These are phyloP conservation scores for Cryptus armator DNA, from an alignment of 2,888 invertebrate species.

Conservation along the genomic window DNA sequence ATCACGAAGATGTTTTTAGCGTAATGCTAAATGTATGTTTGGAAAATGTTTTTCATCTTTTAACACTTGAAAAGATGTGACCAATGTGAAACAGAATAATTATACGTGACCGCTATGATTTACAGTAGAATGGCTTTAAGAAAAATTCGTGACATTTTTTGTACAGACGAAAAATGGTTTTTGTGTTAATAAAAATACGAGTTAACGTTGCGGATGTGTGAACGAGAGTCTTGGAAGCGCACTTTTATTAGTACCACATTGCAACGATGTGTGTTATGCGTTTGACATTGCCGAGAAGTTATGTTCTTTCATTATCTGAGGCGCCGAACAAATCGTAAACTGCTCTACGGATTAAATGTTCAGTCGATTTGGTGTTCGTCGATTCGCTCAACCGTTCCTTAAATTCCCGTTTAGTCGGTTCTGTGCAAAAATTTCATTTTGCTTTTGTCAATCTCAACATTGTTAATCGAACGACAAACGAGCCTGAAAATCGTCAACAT, in stretches of 20 bases:
- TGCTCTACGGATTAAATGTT: too few species aligned
- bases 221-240: not conserved
- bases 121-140: not conserved
- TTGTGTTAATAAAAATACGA: not conserved
- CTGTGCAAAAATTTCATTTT: too few species aligned
- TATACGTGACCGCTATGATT: not conserved
- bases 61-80: not conserved
- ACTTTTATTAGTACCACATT: not conserved
- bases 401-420: too few species aligned
- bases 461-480: not conserved
- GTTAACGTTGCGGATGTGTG: conserved; percentile 8
- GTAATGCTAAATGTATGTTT: not conserved
- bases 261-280: too few species aligned
- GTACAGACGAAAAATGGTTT: not conserved
- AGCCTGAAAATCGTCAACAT: not conserved
- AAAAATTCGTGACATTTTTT: not conserved
- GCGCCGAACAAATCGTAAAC: too few species aligned
- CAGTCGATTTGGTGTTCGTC: too few species aligned
- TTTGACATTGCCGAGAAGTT: too few species aligned
- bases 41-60: not conserved
- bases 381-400: too few species aligned
- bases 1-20: too few species aligned
- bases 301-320: too few species aligned
- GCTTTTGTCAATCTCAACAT: not conserved
- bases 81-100: not conserved